Conservation (phyloP, 1,140 invertebrate species). For the Elysia chlorotica region DNA sequence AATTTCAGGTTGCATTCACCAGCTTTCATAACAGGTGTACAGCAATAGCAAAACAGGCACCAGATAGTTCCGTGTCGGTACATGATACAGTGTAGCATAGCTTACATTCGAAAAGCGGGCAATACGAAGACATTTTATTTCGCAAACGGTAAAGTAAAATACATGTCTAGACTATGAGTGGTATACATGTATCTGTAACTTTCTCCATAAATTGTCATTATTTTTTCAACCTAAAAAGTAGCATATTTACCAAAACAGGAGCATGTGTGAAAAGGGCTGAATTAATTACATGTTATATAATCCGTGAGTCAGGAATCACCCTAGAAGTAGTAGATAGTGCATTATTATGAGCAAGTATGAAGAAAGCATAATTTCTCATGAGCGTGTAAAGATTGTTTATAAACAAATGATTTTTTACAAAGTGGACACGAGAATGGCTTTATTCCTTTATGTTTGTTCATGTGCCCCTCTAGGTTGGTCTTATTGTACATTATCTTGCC, state of each 20-base stretch:
- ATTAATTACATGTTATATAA: not conserved
- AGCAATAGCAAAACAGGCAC: no score
- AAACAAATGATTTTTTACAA: slow-evolving; percentile 26
- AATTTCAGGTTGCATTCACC: no score
- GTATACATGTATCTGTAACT: no score
- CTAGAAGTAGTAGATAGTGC: not conserved
- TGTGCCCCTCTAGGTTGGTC: slow-evolving; percentile 24
- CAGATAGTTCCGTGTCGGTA: no score
- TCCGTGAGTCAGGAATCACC: not conserved
- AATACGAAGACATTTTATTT: no score
- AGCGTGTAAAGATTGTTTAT: slow-evolving; percentile 19
- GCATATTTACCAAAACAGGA: no score
- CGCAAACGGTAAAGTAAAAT: no score
- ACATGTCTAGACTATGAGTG: no score
- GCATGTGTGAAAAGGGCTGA: no score
- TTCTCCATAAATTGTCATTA: not conserved
- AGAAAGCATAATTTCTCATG: slow-evolving; percentile 22
- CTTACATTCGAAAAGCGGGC: no score
- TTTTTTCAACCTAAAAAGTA: not conserved
- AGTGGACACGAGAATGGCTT: slow-evolving; percentile 23
- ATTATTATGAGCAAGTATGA: not conserved
- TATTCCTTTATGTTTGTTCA: slow-evolving; percentile 28
- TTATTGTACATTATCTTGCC: slow-evolving; percentile 28
- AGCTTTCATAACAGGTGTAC: no score
- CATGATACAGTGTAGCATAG: no score